Conservation (phyloP, 2,113 vertebrate species). For the Seriola rivoliana region DNA sequence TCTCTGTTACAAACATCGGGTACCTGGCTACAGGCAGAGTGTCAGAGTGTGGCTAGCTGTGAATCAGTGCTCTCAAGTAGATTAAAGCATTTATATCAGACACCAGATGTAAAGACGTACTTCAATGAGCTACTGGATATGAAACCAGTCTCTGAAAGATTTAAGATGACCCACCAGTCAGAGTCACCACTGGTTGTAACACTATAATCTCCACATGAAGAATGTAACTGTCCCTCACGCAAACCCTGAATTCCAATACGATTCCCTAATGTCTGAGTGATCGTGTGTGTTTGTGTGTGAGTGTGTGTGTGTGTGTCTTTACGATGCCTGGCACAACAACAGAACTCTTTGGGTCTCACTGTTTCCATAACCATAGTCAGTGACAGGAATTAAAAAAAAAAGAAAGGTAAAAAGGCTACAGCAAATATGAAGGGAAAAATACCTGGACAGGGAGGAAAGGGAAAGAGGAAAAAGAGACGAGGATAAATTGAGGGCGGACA, state of each 20-base stretch:
- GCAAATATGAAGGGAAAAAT: slow-evolving; percentile 56
- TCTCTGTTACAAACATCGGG: slow-evolving; percentile 36
- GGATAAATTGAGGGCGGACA: slow-evolving; percentile 16
- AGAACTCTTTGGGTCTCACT: slow-evolving; percentile 50
- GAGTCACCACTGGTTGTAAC: slow-evolving; percentile 55
- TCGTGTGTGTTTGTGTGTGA: slow-evolving; percentile 17
- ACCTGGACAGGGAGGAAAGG: slow-evolving; percentile 41
- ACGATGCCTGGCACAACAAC: slow-evolving; percentile 67
- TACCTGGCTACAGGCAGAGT: slow-evolving; percentile 31
- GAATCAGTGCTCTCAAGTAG: slow-evolving; percentile 69
- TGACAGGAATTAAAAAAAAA: slow-evolving; percentile 24
- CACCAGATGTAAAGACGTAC: slow-evolving; percentile 44
- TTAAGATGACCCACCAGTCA: slow-evolving; percentile 49
- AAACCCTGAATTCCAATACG: slow-evolving; percentile 67
- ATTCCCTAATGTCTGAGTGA: slow-evolving; percentile 75
- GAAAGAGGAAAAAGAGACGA: not conserved
- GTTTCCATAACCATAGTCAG: slow-evolving; percentile 68
- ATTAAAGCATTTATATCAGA: slow-evolving; percentile 67
- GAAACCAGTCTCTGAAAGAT: slow-evolving; percentile 45
- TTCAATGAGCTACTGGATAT: slow-evolving; percentile 45
- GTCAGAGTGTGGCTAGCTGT: slow-evolving; percentile 3
- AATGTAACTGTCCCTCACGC: slow-evolving; percentile 57
- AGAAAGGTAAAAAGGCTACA: slow-evolving; percentile 19
- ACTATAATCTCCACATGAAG: slow-evolving; percentile 52
- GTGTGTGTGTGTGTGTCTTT: slow-evolving; percentile 40